Base-by-base conservation (phyloP, 1,140 invertebrate genomes). In the Plodia interpunctella region DNA sequence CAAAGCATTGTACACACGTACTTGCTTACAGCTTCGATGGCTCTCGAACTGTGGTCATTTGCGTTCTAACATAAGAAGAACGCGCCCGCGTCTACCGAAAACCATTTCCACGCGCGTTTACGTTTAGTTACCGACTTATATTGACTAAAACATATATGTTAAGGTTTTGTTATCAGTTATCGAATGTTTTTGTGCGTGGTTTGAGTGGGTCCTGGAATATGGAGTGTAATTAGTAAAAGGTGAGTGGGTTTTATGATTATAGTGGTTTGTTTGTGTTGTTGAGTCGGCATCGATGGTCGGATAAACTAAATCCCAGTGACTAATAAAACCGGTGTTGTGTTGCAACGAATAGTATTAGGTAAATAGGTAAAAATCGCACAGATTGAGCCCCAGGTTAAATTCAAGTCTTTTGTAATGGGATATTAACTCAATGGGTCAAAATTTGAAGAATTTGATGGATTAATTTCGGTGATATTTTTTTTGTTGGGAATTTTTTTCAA, bases 61-160 rank as follows among this genome's bases (percentile, higher is more conserved):
- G 65, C 68, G 73, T 62, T 82, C 70, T 80, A 80, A 76, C 79
- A 79, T 82, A 78, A 74, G 76, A 59, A 59, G 61, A 57, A 67
- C 49, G 58, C 70, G 70, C 75, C 56, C 80, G 78, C 65, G 66
- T 64, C 44, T 18, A 19, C 10, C 13, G 38, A 15, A 5, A 3
- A 44, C 38, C 13, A 3, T 11, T 32, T 32, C 30, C 1, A 32
- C 30, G 38, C 38, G 38, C 38, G 38, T 44, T 44, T 10, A 44
- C 38, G 38, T 44, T 15, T 17, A n/a, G 38, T 44, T 10, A 44
- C 15, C 5, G 15, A 44, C 38, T 44, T 44, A 15, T 44, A 44
- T 15, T 44, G 15, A 44, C 38, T n/a, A 15, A 15, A 65, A 69
- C 70, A 66, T 72, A 60, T 60, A 68, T 63, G 65, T 55, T 51